Evolutionary conservation across 1,140 invertebrate genomes (phyloP), one percentile per base, ranked within the genome.

Genomic region (Hyles vespertilio): DNA sequence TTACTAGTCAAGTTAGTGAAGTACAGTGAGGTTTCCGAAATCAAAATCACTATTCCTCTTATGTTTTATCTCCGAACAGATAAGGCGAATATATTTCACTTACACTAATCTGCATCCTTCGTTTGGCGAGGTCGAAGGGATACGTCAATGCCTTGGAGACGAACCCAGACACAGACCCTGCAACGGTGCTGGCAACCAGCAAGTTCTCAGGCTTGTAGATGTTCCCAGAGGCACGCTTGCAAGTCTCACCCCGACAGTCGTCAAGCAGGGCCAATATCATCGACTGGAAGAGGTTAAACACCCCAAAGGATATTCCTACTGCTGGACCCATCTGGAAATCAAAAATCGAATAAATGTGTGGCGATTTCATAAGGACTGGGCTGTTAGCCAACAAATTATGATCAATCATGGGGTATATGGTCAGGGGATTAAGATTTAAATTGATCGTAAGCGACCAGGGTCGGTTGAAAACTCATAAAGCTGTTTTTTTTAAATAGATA

Each of bases 81-180:
- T 22, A 22, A 22, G 22, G 22, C 22, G 22, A 22, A 22, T 22
- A 22, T 22, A 22, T 22, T 22, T 22, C 22, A 74, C 73, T 64
- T 55, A 86, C 84, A 33, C 65, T 64, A 11, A 87, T 82, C 70
- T 86, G 84, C 45, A 86, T 65, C 11, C 84, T 67, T 33, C 83
- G 56, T 47, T 84, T 84, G 2, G 74, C 77, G 34, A 88, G 58
- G 47, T 88, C 84, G 36, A 88, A 73, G 1, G 84, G 84, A 58
- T 88, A 88, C 0, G 81, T 84, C 3, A 66, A 1, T 1, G 76
- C 69, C 61, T 88, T 88, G 1, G 83, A 74, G 0, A 84, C 54
- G 46, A 85, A 74, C 1, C 80, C 84, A 4, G 84, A 61, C 0
- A 65, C 6, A 0, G 67, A 63, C 0, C 79, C 84, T 2, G 83